phyloP scores from a whole-genome alignment of 1,140 invertebrate species.

The Cephus cinctus region DNA sequence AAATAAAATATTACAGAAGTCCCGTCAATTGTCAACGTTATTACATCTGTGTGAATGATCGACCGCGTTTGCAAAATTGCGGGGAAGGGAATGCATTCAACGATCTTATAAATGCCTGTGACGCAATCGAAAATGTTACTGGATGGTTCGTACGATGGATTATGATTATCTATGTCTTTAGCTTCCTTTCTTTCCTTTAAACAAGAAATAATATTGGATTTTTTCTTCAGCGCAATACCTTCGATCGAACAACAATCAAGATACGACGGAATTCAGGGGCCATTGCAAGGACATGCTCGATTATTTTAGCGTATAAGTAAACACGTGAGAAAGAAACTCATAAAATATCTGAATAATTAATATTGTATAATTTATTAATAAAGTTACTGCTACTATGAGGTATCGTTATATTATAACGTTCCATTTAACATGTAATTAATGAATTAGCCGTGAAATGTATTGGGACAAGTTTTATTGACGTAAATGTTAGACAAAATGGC shows the following conservation, averaged over 20 bases:
- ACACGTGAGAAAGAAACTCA: background rate
- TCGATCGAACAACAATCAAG: no score
- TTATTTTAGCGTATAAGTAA: constrained; percentile 4
- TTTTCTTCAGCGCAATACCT: background rate
- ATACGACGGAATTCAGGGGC: no score
- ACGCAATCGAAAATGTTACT: constrained; percentile 74
- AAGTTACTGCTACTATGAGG: no score
- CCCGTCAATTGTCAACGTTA: constrained; percentile 75
- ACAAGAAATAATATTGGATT: background rate
- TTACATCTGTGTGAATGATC: constrained; percentile 76
- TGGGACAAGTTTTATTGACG: no score
- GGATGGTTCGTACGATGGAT: constrained; percentile 60
- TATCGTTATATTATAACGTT: background rate
- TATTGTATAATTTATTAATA: background rate
- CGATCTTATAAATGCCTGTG: constrained; percentile 71
- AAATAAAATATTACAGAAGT: constrained; percentile 60
- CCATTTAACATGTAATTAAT: no score
- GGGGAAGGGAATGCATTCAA: constrained; percentile 80
- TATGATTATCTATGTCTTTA: background rate
- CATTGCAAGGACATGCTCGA: background rate
- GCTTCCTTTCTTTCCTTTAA: background rate
- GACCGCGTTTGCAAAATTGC: constrained; percentile 72
- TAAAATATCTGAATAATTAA: background rate
- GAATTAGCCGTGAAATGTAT: no score
- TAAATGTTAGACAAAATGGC: no score